A percentile compares a stretch with the other conserved stretches of the same genome.
Evolutionary conservation across 2,888 invertebrate genomes (phyloP).

Genomic region (Athalia circularis): DNA sequence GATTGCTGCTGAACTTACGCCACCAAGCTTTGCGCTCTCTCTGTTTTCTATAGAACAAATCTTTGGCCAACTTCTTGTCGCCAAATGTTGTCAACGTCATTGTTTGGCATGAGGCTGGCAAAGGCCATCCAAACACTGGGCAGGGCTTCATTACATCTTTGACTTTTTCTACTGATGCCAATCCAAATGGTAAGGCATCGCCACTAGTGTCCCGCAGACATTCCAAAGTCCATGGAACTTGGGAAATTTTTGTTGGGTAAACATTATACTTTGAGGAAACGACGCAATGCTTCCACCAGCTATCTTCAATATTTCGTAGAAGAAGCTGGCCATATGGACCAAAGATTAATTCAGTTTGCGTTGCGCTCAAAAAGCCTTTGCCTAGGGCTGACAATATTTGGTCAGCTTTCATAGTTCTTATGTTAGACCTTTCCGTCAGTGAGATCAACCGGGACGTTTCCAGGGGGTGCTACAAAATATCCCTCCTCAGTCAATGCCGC

Average conservation of each 20-base stretch:
- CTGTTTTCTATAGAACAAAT: constrained; percentile 85
- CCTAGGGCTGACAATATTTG: constrained; percentile 60
- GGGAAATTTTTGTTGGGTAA: constrained; percentile 68
- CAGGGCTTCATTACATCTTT: constrained; percentile 56
- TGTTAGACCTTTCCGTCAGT: constrained; percentile 35
- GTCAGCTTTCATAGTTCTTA: constrained; percentile 56
- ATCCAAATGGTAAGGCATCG: constrained; percentile 62
- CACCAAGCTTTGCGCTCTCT: constrained; percentile 89
- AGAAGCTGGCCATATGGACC: constrained; percentile 76
- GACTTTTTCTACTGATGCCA: constrained; percentile 57
- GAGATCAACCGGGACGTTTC: constrained; percentile 84
- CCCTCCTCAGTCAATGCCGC: constrained; percentile 88
- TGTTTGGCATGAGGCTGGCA: constrained; percentile 55
- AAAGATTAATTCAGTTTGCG: constrained; percentile 62
- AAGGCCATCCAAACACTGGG: constrained; percentile 60
- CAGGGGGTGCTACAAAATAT: constrained; percentile 93
- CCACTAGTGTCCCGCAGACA: constrained; percentile 52
- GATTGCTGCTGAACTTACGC: constrained; percentile 81
- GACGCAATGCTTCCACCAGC: constrained; percentile 76
- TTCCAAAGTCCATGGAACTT: constrained; percentile 54
- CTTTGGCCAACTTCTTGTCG: constrained; percentile 74
- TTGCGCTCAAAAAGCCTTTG: constrained; percentile 59
- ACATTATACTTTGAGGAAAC: constrained; percentile 75
- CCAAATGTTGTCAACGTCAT: constrained; percentile 61
- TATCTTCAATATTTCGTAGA: constrained; percentile 76